Percentiles rank a stretch among this genome's conserved stretches.
Conservation (phyloP, 2,797 vertebrate genomes). For the Catamblyrhynchus diadema region DNA sequence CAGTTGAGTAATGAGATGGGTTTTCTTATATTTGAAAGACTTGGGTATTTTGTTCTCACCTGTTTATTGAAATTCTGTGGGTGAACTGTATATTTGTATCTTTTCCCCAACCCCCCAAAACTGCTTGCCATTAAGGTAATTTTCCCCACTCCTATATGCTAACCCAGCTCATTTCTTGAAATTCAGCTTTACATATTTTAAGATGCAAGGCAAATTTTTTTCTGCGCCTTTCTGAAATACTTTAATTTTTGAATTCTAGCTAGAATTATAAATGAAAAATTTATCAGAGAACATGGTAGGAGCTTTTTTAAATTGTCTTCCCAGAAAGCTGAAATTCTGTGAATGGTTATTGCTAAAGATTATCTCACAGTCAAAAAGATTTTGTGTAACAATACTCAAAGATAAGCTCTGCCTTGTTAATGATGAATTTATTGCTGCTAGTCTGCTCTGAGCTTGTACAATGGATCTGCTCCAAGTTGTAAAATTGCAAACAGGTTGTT, state of each 20-base stretch:
- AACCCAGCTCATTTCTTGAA: not conserved
- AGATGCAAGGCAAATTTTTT: not conserved
- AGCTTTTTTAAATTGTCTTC: not conserved
- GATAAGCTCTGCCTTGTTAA: not conserved
- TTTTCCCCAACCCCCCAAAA: not conserved
- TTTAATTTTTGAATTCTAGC: not conserved
- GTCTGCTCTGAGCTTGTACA: not conserved
- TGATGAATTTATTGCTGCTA: not conserved
- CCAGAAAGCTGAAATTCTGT: not conserved
- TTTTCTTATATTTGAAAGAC: not conserved
- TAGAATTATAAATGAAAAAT: not conserved
- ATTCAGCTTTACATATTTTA: not conserved
- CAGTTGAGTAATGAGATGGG: not conserved
- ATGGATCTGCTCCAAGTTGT: fast-evolving
- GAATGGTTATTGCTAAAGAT: not conserved
- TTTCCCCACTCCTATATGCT: not conserved
- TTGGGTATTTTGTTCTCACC: not conserved
- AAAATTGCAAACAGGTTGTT: not conserved
- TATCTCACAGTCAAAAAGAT: no score
- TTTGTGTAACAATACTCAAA: not conserved
- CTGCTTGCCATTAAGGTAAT: not conserved
- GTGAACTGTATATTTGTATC: not conserved
- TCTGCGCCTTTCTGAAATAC: not conserved
- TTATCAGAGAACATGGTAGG: fast-evolving
- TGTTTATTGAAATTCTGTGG: not conserved